A percentile compares a stretch with the other conserved stretches of the same genome.
Evolutionary conservation across 2,797 vertebrate species (phyloP).

Genomic region (Rhinella marina): DNA sequence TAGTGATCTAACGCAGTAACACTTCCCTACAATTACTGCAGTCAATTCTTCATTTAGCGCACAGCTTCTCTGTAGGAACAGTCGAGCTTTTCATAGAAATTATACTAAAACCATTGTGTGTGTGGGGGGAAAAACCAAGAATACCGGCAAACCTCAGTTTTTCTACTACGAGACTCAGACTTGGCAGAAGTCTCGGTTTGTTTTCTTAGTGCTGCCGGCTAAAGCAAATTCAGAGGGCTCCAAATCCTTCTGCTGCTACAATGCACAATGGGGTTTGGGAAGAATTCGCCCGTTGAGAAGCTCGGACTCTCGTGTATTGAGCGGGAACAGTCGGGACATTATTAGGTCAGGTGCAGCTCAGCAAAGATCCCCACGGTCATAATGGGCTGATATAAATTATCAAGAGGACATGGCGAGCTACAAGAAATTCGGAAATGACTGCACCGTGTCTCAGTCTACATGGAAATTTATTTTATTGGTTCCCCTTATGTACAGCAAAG

Average conservation of each 20-base stretch:
- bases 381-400: neutral
- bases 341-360: slow-evolving; percentile 37
- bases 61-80: slow-evolving; percentile 52
- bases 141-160: slow-evolving; percentile 50
- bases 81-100: slow-evolving; percentile 57
- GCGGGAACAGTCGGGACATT: slow-evolving; percentile 22
- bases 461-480: neutral
- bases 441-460: neutral
- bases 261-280: slow-evolving; percentile 49
- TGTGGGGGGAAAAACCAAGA: slow-evolving; percentile 42
- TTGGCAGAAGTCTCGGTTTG: slow-evolving; percentile 45
- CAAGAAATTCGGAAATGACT: neutral
- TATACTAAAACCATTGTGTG: slow-evolving; percentile 60
- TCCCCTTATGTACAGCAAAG: too few species aligned
- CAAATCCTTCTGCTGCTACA: slow-evolving; percentile 48
- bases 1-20: slow-evolving; percentile 27
- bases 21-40: slow-evolving; percentile 43
- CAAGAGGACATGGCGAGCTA: neutral
- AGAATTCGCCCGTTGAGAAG: neutral
- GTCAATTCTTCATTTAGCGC: slow-evolving; percentile 41
- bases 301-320: neutral
- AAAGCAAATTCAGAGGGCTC: slow-evolving; percentile 48
- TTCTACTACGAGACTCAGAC: slow-evolving; percentile 18
- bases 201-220: slow-evolving; percentile 47
- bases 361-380: neutral